A percentile compares a stretch with the other conserved stretches of the same genome.
Conservation (phyloP, 2,113 vertebrate genomes). For the Brachirus orientalis region DNA sequence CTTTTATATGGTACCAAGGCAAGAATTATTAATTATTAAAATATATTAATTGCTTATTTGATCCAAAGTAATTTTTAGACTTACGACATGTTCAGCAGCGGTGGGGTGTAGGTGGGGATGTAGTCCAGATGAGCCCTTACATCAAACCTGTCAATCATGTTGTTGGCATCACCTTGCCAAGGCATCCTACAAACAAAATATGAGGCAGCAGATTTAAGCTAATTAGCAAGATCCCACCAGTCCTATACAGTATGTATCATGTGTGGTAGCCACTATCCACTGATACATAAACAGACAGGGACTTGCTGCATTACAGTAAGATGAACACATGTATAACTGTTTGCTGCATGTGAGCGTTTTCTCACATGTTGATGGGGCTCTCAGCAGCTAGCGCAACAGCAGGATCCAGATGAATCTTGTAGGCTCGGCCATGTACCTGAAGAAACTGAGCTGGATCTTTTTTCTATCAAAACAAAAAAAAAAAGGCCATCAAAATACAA, state of each 20-base stretch:
- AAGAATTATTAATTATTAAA: too few relatives aligned
- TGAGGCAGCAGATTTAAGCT: not conserved
- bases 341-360: not conserved
- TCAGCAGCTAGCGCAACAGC: constrained; percentile 93
- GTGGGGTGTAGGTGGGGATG: constrained; percentile 91
- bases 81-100: constrained; percentile 89
- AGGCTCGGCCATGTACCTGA: constrained; percentile 94
- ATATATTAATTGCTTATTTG: too few relatives aligned
- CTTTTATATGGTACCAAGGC: too few relatives aligned
- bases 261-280: not conserved
- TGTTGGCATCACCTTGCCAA: constrained; percentile 96
- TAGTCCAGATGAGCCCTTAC: constrained; percentile 94
- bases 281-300: not conserved
- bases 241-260: not conserved
- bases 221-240: not conserved
- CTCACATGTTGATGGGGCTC: constrained; percentile 96
- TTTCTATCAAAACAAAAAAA: constrained; percentile 80
- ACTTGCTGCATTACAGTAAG: not conserved
- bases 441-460: constrained; percentile 97
- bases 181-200: constrained; percentile 88
- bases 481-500: not conserved
- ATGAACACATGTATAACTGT: not conserved
- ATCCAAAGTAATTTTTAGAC: constrained; percentile 43
- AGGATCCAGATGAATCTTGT: constrained; percentile 94
- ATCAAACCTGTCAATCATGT: constrained; percentile 97